Evolutionary conservation across 2,888 invertebrate genomes (phyloP), one percentile per base, ranked within the genome.

Genomic region (Troides oblongomaculatus): DNA sequence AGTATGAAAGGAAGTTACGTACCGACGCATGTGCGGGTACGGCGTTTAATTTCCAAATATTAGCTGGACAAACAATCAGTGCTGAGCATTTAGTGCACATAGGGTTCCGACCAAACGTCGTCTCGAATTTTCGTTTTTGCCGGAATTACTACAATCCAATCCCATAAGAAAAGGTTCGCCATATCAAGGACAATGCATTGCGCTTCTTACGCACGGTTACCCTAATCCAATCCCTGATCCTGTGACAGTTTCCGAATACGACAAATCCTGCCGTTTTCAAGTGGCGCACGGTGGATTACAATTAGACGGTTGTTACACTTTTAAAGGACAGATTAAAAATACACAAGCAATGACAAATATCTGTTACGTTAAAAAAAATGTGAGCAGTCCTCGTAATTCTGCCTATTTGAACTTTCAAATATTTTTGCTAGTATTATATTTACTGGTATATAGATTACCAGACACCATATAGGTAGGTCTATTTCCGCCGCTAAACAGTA

Each of bases 141-240:
- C 64, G 71, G 81, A 84, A 83, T 88, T 87, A 88, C 71, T 72
- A 74, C 79, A 87, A 89, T 87, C 86, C 86, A 84, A 89, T 88
- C 79, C 77, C 74, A 76, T 70, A 71, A 73, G 77, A 78, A 76
- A 75, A 73, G 73, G 75, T 70, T 76, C 58, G 46, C 50, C 50
- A 73, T 70, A 68, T 78, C 70, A 69, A 70, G 70, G 71, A 74
- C 73, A 78, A 77, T 74, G 72, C 79, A 78, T 82, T 82, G 81
- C 80, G 79, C 75, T 76, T 71, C 70, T 81, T 81, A 76, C 78
- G 77, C 77, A 59, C 75, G 73, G 75, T 71, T 81, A 78, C 77
- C 70, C 71, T 81, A 76, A 84, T 80, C 78, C 77, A 75, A 77
- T 79, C 78, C 77, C 72, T 72, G 79, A 75, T 78, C 78, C 74